Conservation (phyloP, 2,113 vertebrate species). For the Myiozetetes cayanensis region DNA sequence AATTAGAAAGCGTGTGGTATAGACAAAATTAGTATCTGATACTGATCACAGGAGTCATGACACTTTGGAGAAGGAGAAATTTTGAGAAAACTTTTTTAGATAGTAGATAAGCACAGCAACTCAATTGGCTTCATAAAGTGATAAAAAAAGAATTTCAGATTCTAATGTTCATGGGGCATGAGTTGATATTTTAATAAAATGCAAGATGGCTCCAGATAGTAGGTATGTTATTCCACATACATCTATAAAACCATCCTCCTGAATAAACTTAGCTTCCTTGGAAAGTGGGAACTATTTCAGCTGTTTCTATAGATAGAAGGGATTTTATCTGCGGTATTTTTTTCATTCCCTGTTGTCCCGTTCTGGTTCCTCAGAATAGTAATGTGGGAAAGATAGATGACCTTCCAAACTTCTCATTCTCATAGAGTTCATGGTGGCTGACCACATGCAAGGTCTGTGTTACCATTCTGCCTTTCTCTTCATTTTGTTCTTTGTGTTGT, state of each 20-base stretch:
- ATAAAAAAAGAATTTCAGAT: background rate
- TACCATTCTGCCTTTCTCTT: background rate
- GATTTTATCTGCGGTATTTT: background rate
- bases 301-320: background rate
- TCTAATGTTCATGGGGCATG: background rate
- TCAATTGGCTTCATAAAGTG: background rate
- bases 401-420: background rate
- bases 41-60: background rate
- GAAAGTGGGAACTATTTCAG: background rate
- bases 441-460: background rate
- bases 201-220: background rate
- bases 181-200: background rate
- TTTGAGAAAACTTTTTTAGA: background rate
- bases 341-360: background rate
- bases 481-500: background rate
- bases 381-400: background rate
- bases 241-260: background rate
- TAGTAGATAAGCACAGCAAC: background rate
- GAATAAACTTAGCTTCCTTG: background rate
- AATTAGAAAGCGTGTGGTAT: background rate
- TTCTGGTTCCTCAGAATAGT: background rate
- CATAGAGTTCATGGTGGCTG: fast-evolving
- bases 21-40: background rate
- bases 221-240: background rate
- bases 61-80: background rate